Evolutionary conservation across 2,113 vertebrate genomes (phyloP).

Genomic region (Colistium nudipinnis): DNA sequence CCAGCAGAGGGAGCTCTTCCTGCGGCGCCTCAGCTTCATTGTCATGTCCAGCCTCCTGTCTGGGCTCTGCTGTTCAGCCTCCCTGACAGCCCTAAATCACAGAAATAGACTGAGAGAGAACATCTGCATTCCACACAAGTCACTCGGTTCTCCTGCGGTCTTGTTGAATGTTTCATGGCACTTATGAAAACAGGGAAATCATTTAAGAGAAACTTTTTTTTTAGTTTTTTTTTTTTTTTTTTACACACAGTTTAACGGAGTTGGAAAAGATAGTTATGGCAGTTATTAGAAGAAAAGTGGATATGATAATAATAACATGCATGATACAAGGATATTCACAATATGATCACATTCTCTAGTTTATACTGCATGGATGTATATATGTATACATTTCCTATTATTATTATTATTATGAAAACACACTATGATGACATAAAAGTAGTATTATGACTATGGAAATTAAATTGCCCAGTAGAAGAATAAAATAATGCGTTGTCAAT

Average conservation of each 20-base stretch:
- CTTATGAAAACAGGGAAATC: conserved; percentile 24
- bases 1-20: conserved; percentile 80
- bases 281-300: not conserved
- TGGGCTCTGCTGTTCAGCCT: conserved; percentile 44
- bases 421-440: too few species aligned
- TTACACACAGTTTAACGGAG: not conserved
- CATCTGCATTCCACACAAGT: conserved; percentile 69
- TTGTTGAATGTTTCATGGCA: conserved; percentile 47
- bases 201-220: conserved; percentile 5
- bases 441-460: not conserved
- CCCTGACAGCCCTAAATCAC: conserved; percentile 71
- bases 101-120: conserved; percentile 58
- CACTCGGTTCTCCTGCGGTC: conserved; percentile 33
- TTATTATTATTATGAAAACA: too few species aligned
- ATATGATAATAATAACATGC: not conserved
- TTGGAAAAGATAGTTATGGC: not conserved
- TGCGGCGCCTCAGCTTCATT: conserved; percentile 59
- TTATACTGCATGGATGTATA: not conserved
- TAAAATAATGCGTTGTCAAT: too few species aligned
- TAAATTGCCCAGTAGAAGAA: not conserved
- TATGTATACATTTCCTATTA: too few species aligned
- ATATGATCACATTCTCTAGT: not conserved
- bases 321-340: not conserved
- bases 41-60: conserved; percentile 66
- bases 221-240: conserved; percentile 16